A percentile compares a stretch with the other conserved stretches of the same genome.
Conservation (phyloP, 2,797 vertebrate genomes). For the Peromyscus aztecus region DNA sequence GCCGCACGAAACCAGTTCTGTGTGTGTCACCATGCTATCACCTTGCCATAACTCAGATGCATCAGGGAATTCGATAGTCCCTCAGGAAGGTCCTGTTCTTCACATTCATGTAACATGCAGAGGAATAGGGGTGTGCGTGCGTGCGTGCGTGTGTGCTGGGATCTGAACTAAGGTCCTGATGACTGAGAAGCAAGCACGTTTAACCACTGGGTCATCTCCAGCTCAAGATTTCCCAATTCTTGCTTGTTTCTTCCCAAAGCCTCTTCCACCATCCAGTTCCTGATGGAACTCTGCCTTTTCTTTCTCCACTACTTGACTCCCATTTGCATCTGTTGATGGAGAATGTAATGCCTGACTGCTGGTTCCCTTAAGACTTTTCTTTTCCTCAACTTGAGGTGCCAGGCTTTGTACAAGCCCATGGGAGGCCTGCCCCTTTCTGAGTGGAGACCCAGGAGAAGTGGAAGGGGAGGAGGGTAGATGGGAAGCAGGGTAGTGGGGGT, state of each 20-base stretch:
- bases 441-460: too few relatives aligned
- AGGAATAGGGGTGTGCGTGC: background rate
- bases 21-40: background rate
- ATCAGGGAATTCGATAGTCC: background rate
- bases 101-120: background rate
- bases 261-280: background rate
- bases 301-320: background rate
- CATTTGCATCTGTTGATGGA: background rate
- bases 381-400: background rate
- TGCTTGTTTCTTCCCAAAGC: background rate
- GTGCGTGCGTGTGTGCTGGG: background rate
- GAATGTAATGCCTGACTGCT: background rate
- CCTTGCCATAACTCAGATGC: background rate
- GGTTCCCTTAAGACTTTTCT: background rate
- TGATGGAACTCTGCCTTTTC: background rate
- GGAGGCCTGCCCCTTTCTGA: too few relatives aligned
- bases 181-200: background rate
- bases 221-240: background rate
- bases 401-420: too few relatives aligned
- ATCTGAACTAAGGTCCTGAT: background rate
- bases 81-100: constrained; percentile 21
- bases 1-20: constrained; percentile 4
- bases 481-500: too few relatives aligned
- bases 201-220: background rate
- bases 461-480: too few relatives aligned